Base-by-base conservation (phyloP, 2,113 vertebrate species). In the Menura novaehollandiae region DNA sequence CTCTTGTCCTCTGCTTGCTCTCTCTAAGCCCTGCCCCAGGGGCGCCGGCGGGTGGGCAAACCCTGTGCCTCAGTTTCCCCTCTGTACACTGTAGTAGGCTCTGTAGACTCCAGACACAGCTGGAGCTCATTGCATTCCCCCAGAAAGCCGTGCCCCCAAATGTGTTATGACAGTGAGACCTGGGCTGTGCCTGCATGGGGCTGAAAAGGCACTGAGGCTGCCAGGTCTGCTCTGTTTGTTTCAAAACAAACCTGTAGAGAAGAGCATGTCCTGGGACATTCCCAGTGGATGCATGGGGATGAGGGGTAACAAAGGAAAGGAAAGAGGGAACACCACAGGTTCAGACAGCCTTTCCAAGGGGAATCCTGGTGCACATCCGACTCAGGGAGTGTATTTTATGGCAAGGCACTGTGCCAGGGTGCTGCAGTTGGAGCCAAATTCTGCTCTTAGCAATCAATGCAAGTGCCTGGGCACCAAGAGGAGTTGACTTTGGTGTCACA, bases 1-100 rank as follows among this genome's bases (percentile, higher is more conserved):
- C 23, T 52, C 8, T 39, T 18, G 15, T 9, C 46, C 12, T 3
- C 39, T 27, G 7, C 9, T 17, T 51, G 12, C 3, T 10, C 56
- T 24, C 13, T 44, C 56, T 30, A 11, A 62, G 16, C 30, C 59
- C 53, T 41, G 43, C 32, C 30, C 28, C 16, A 2, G n/a, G 7
- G 10, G 3, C 0, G 0, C 19, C 4, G 1, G 30, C 0, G 0
- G 7, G 1, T 3, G 1, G 14, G 4, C 53, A 39, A n/a, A 8
- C 5, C 27, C 23, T 0, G 1, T 77, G 64, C 59, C 82, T 95
- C 82, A 39, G 78, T 77, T 95, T 85, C 55, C 51, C 56, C 32
- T 53, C 14, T 28, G 32, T 3, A 43, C 44, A 37, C 21, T 15
- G 13, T 20, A 27, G 16, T 2, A 58, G 35, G 3, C 9, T 79